Evolutionary conservation across 2,797 vertebrate genomes (phyloP).

Genomic region (Aldrovandia affinis): DNA sequence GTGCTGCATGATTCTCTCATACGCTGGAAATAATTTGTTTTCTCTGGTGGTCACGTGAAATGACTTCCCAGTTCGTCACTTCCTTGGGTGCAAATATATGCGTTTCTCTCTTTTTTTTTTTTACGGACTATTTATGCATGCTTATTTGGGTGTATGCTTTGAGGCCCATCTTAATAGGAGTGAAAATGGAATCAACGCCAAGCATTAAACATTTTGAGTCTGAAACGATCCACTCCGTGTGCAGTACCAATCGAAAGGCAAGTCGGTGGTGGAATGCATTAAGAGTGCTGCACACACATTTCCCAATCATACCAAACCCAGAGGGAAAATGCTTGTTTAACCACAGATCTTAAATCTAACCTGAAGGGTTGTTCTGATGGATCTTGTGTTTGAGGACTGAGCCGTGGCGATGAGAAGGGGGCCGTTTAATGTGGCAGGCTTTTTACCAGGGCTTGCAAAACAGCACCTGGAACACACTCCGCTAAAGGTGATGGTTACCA

Average conservation of each 20-base stretch:
- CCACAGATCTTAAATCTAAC: not conserved
- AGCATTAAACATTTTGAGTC: too few relatives aligned
- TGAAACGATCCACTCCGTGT: not conserved
- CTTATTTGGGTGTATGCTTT: not conserved
- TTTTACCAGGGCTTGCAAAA: slow-evolving; percentile 33
- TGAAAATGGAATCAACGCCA: not conserved
- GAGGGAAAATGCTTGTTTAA: not conserved
- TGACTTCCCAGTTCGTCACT: slow-evolving; percentile 10
- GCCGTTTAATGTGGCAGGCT: slow-evolving; percentile 37
- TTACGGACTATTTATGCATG: not conserved
- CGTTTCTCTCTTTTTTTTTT: too few relatives aligned
- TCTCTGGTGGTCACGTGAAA: slow-evolving; percentile 57
- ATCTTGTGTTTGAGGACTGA: not conserved
- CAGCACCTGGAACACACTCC: slow-evolving; percentile 50
- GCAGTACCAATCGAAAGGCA: not conserved
- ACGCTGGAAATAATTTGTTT: slow-evolving; percentile 40
- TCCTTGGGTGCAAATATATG: not conserved
- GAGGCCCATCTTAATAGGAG: not conserved
- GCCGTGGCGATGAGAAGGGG: not conserved
- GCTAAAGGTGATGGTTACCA: slow-evolving; percentile 43
- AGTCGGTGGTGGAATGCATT: not conserved
- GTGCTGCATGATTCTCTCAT: slow-evolving; percentile 46
- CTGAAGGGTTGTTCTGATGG: not conserved
- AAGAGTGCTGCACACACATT: not conserved
- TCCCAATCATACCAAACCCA: not conserved